These are phyloP conservation scores for Corydoras sp. DNA, from an alignment of 2,113 vertebrate species.

Conservation along the genomic window DNA sequence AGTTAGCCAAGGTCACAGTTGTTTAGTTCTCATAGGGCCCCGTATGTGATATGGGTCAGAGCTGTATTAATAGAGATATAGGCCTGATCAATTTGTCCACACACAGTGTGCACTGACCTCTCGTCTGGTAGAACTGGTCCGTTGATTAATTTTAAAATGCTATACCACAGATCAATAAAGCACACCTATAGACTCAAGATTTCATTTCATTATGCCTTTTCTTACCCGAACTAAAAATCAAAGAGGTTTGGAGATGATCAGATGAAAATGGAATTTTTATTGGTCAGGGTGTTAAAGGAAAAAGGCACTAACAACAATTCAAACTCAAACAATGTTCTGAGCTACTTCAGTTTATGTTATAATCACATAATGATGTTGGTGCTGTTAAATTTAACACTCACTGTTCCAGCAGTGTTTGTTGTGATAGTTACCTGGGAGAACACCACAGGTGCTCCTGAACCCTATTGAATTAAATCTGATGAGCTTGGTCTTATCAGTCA, in stretches of 20 bases:
- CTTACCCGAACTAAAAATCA: too few species aligned
- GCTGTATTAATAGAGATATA: background rate
- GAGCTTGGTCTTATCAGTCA: slow-evolving; percentile 41
- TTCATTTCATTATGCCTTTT: slow-evolving; percentile 1
- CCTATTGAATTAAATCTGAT: slow-evolving; percentile 40
- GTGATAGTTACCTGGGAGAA: slow-evolving; percentile 38
- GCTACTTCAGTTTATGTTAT: slow-evolving; percentile 33
- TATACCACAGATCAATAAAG: slow-evolving; percentile 40
- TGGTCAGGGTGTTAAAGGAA: background rate
- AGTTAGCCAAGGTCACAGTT: too few species aligned
- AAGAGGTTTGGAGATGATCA: too few species aligned
- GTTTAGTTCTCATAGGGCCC: background rate
- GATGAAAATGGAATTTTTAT: too few species aligned
- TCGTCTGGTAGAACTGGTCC: slow-evolving; percentile 1
- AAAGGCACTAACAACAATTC: slow-evolving; percentile 9
- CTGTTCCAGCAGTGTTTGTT: slow-evolving; percentile 40
- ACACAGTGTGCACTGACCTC: slow-evolving; percentile 2
- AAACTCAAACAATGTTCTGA: slow-evolving; percentile 25
- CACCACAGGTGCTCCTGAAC: slow-evolving; percentile 34
- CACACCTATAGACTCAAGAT: slow-evolving; percentile 26
- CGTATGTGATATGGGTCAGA: slow-evolving; percentile 24
- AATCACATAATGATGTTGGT: slow-evolving; percentile 40
- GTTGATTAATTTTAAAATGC: slow-evolving; percentile 28
- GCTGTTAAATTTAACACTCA: slow-evolving; percentile 38
- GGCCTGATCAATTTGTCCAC: slow-evolving; percentile 25